Evolutionary conservation across 1,140 invertebrate species (phyloP).

Genomic region (Drosophila kanapiae): DNA sequence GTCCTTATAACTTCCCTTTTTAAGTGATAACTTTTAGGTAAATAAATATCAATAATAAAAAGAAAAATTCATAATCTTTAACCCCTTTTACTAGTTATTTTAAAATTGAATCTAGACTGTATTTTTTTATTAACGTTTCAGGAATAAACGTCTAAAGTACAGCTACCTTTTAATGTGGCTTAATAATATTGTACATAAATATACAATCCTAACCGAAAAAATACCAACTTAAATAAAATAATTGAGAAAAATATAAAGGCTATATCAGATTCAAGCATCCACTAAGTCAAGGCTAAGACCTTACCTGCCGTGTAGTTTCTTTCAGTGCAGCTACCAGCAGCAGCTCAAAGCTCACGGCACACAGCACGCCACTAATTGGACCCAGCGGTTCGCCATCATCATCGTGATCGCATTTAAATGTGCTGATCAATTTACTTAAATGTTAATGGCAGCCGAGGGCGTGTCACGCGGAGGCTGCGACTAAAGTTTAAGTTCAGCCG

Average conservation of each 20-base stretch:
- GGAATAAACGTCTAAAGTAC: background rate
- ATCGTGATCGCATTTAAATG: constrained; percentile 82
- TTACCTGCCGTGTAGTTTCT: background rate
- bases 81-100: too few species aligned
- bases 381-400: constrained; percentile 65
- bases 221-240: background rate
- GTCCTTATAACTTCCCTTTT: too few species aligned
- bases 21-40: too few species aligned
- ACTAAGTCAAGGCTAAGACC: too few species aligned
- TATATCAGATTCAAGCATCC: too few species aligned
- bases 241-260: background rate
- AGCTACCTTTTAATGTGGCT: background rate
- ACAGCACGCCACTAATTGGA: constrained; percentile 78
- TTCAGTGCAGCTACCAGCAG: constrained; percentile 34
- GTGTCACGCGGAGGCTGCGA: constrained; percentile 39
- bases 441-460: constrained; percentile 74
- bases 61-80: too few species aligned
- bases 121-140: background rate
- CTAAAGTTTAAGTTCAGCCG: constrained; percentile 25
- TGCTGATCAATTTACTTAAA: constrained; percentile 82
- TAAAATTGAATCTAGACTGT: too few species aligned
- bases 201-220: too few species aligned
- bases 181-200: too few species aligned
- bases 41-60: too few species aligned
- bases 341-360: constrained; percentile 47